phyloP scores from a whole-genome alignment of 2,113 vertebrate species.

The Petaurus breviceps region DNA sequence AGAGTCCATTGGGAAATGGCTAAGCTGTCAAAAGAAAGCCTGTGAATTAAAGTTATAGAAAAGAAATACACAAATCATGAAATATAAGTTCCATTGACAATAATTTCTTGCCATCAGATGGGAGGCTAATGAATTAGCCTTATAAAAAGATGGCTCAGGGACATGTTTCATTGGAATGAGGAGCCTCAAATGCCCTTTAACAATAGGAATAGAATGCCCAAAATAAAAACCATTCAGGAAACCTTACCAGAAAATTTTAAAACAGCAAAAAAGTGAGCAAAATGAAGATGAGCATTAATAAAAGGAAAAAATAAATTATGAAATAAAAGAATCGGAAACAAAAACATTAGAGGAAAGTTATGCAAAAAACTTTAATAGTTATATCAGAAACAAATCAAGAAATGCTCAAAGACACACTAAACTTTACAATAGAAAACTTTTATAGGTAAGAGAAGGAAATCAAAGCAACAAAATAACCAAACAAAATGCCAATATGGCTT shows the following conservation, averaged over 20 bases:
- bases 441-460: background rate
- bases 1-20: background rate
- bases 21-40: background rate
- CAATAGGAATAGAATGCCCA: background rate
- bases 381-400: background rate
- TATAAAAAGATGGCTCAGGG: background rate
- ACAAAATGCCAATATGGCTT: background rate
- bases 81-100: background rate
- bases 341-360: background rate
- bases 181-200: background rate
- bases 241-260: background rate
- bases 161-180: background rate
- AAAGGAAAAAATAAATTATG: background rate
- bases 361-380: background rate
- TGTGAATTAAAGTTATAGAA: background rate
- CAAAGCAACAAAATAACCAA: background rate
- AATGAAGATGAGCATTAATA: background rate
- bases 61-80: background rate
- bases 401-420: background rate
- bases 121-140: background rate
- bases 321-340: background rate
- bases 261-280: background rate
- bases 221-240: background rate
- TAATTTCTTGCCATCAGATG: background rate
- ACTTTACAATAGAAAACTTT: background rate